These are phyloP conservation scores for Aspidiotus destructor DNA, from an alignment of 2,888 invertebrate genomes.

Conservation along the genomic window DNA sequence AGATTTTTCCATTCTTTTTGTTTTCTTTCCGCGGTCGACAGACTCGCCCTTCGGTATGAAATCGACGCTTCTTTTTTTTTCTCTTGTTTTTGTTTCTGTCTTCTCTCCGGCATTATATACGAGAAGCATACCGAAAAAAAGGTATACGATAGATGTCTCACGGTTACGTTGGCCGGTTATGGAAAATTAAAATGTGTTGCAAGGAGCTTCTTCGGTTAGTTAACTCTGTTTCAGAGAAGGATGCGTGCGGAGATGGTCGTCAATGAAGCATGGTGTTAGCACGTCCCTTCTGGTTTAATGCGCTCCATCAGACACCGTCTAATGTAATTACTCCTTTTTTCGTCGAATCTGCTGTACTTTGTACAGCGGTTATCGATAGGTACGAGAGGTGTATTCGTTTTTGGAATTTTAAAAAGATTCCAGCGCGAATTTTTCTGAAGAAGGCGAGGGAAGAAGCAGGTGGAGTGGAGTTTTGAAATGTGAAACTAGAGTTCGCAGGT, in stretches of 20 bases:
- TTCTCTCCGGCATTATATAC: background rate
- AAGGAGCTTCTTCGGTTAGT: constrained; percentile 31
- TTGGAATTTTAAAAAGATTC: background rate
- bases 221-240: constrained; percentile 22
- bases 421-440: background rate
- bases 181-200: constrained; percentile 30
- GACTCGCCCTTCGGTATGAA: too few relatives aligned
- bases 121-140: background rate
- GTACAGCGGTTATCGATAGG: background rate
- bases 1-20: background rate
- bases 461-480: too few relatives aligned
- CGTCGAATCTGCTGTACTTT: background rate
- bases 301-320: constrained; percentile 27
- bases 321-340: constrained; percentile 20
- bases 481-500: too few relatives aligned
- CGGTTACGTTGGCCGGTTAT: constrained; percentile 17
- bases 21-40: background rate
- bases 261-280: constrained; percentile 29
- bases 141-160: constrained; percentile 5
- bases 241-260: constrained; percentile 16
- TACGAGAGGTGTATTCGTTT: constrained; percentile 1
- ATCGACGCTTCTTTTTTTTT: background rate
- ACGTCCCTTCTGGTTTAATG: constrained; percentile 30
- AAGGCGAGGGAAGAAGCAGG: too few relatives aligned
- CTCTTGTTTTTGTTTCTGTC: background rate